These are phyloP conservation scores for Gastrophryne carolinensis DNA, from an alignment of 2,797 vertebrate species.

Conservation along the genomic window DNA sequence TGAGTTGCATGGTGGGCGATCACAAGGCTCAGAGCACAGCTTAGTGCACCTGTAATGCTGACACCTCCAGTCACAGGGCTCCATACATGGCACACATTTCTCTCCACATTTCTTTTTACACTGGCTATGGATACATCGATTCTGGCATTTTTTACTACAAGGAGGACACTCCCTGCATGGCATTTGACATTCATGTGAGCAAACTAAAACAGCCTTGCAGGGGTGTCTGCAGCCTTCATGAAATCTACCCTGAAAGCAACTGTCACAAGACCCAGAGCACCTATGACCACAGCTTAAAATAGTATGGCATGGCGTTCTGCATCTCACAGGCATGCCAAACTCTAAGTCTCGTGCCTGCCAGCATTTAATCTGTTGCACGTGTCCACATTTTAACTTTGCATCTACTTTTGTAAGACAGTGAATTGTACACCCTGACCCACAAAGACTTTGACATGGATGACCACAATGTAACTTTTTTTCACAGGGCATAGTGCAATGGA, in stretches of 20 bases:
- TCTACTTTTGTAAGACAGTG: conserved; percentile 67
- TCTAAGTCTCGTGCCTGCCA: conserved; percentile 51
- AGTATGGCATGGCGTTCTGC: conserved; percentile 66
- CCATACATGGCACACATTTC: conserved; percentile 76
- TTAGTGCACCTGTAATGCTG: conserved; percentile 79
- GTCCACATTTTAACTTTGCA: conserved; percentile 77
- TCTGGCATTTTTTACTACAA: conserved; percentile 77
- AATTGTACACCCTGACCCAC: conserved; percentile 73
- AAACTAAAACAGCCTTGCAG: conserved; percentile 78
- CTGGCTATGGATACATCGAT: conserved; percentile 83
- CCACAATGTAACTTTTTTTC: conserved; percentile 73
- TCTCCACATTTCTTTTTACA: conserved; percentile 81
- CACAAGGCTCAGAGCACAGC: conserved; percentile 86
- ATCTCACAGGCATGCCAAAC: conserved; percentile 58
- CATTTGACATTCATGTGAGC: conserved; percentile 81
- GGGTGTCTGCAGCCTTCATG: conserved; percentile 71
- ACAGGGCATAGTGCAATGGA: conserved; percentile 76
- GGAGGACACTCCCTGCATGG: conserved; percentile 83
- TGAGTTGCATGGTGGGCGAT: conserved; percentile 77
- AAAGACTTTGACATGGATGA: conserved; percentile 73
- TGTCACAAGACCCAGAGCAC: conserved; percentile 77
- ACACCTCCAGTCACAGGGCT: conserved; percentile 85
- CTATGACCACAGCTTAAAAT: conserved; percentile 77
- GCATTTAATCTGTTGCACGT: conserved; percentile 73
- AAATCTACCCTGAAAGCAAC: conserved; percentile 80